Conservation (phyloP, 2,888 invertebrate genomes). For the Dynastes tityus region DNA sequence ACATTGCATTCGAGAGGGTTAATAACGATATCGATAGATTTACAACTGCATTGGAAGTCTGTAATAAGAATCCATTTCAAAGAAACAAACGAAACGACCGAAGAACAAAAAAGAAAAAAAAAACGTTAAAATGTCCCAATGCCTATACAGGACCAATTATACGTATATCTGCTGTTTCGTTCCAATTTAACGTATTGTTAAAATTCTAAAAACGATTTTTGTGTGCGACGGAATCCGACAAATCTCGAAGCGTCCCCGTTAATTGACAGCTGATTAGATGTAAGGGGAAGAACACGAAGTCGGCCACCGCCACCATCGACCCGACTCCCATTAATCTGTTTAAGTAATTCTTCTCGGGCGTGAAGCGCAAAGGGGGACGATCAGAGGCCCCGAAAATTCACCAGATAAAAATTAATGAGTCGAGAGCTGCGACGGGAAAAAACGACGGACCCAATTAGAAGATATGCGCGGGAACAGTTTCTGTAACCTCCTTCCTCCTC, state of each 20-base stretch:
- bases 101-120: neutral
- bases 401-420: constrained; percentile 67
- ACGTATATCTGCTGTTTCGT: neutral
- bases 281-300: constrained; percentile 21
- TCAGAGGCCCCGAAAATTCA: constrained; percentile 58
- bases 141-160: neutral
- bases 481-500: constrained; percentile 25
- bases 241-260: constrained; percentile 63
- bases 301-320: constrained; percentile 18
- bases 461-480: constrained; percentile 55
- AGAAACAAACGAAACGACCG: neutral
- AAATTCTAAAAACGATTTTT: constrained; percentile 51
- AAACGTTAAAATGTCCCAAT: neutral
- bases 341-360: constrained; percentile 55
- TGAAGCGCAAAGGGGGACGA: constrained; percentile 49
- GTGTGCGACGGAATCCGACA: constrained; percentile 58
- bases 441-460: constrained; percentile 64
- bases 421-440: constrained; percentile 53
- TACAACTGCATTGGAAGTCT: neutral
- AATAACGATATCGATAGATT: no score
- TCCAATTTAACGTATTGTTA: constrained; percentile 50
- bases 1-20: no score
- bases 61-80: neutral
- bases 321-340: constrained; percentile 63
- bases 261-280: constrained; percentile 70